Evolutionary conservation across 2,888 invertebrate species (phyloP), one percentile per base, ranked within the genome.

Genomic region (Caenorhabditis parvicauda): DNA sequence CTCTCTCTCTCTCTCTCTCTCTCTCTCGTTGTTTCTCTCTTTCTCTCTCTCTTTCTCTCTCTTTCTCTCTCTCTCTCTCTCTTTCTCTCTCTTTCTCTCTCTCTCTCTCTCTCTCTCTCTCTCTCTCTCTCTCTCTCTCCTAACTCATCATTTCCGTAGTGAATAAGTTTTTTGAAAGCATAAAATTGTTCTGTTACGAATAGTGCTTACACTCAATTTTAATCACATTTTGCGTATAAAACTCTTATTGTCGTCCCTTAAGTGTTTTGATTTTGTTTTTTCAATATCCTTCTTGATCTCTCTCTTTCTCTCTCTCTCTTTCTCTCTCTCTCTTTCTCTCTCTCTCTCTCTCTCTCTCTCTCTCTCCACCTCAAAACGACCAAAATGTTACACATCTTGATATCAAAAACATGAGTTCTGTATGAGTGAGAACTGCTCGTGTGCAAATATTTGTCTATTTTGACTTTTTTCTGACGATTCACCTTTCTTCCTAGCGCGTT

Each of bases 231-330:
- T 38, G 14, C 38, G 6, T 12, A 32, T 9, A 12, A 32, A 32
- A 32, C 32, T 9, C 32, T 9, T 9, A 32, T 9, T 9, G 28
- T 43, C 43, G 42, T 21, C n/a, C n/a, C n/a, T n/a, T 42, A 17
- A 3, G 43, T 17, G 17, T 43, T 28, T 43, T 43, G 25, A 12
- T 3, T 22, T 43, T 24, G 14, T 17, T 21, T 39, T 39, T 43
- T 43, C 25, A 24, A 25, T 21, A n/a, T 43, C 43, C n/a, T 43
- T 21, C 25, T 24, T 24, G n/a, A n/a, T n/a, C 14, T n/a, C 22
- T 45, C 25, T 45, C 27, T 14, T 38, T 41, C 7, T 24, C 22
- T 45, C 29, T 47, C 25, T 48, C 39, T 54, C 19, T 55, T 48
- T 29, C 41, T 46, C 28, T 46, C 35, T 37, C 32, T 44, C 35